Evolutionary conservation across 1,140 invertebrate species (phyloP), one percentile per base, ranked within the genome.

Genomic region (Apis dorsata): DNA sequence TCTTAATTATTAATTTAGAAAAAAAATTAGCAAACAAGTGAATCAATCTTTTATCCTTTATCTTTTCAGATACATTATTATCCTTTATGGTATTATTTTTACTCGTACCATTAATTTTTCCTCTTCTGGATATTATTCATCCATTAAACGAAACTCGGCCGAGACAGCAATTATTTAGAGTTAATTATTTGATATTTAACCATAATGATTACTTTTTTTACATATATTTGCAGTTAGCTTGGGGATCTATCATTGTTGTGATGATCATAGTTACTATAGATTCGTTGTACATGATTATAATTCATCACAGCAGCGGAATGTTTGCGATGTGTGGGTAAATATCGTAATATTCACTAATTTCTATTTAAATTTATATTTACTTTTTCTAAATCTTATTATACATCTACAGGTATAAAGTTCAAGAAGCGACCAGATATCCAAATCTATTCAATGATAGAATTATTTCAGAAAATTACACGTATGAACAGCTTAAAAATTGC

Each of bases 361-460:
- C 34, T 44, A 44, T 44, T 44, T 44, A 44, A 44, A 55, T 13
- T 60, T 60, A 10, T 60, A 60, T 21, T 21, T 7, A 8, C 8
- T 10, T 60, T 8, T 60, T n/a, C 19, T 34, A 68, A 49, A n/a
- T 49, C 1, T 68, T 69, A 21, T 66, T 17, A 7, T 49, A 44
- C 21, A 12, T 1, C 1, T 44, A 44, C 21, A 73, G 71, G 8
- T 13, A 73, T 4, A 17, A 28, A 21, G 1, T 73, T 0, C 8
- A 57, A 4, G 59, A 73, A 34, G 5, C 19, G 9, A 57, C 53
- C 15, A 1, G 1, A 0, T 15, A 10, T 51, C 0, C 0, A 2
- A 51, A 51, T 8, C 0, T 24, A 0, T 51, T 0, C n/a, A 19
- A 5, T 10, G 3, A 1, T 0, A 0, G 0, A 15, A 0, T 2